Conservation (phyloP, 1,140 invertebrate genomes). For the Kradibia gibbosae region DNA sequence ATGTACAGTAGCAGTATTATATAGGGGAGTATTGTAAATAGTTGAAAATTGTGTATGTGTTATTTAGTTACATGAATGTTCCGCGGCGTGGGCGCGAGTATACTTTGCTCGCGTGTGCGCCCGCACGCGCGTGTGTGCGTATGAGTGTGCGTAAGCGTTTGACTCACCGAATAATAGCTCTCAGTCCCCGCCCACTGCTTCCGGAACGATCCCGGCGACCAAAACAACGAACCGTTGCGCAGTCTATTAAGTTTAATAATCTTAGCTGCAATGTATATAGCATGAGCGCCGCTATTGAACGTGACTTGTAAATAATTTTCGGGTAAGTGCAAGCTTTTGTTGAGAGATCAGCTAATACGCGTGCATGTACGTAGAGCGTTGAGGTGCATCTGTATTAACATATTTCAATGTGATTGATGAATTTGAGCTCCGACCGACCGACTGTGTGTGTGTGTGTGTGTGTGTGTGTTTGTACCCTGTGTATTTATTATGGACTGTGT, state of each 20-base stretch:
- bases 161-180: not conserved
- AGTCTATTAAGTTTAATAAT: not conserved
- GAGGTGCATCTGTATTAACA: not conserved
- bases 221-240: too few species aligned
- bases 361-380: not conserved
- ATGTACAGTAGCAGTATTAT: not conserved
- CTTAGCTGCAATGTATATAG: not conserved
- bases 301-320: constrained; percentile 30
- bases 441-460: too few species aligned
- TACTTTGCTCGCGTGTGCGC: constrained; percentile 11
- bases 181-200: too few species aligned
- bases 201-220: too few species aligned
- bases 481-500: constrained; percentile 33
- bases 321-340: constrained; percentile 21
- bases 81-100: too few species aligned
- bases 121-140: not conserved
- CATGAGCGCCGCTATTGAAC: not conserved
- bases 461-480: not conserved
- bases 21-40: constrained; percentile 18
- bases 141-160: not conserved
- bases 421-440: not conserved
- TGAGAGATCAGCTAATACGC: not conserved
- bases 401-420: constrained; percentile 8
- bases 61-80: constrained; percentile 3
- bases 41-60: not conserved